These are phyloP conservation scores for Mobula hypostoma DNA, from an alignment of 2,113 vertebrate genomes.

Conservation along the genomic window DNA sequence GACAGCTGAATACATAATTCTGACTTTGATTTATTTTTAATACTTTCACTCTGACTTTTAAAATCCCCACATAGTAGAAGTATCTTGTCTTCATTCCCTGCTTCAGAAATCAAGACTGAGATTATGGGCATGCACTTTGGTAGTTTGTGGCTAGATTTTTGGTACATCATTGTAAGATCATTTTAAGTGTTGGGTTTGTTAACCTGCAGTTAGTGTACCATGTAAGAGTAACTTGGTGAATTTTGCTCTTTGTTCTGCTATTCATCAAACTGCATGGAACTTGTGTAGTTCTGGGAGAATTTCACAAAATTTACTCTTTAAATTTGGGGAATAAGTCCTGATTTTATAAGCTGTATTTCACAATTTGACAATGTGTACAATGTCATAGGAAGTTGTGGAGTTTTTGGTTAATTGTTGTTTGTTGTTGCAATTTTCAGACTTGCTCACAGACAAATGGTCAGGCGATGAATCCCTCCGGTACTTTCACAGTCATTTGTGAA, in stretches of 20 bases:
- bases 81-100: not conserved
- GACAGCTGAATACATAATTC: not conserved
- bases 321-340: not conserved
- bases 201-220: not conserved
- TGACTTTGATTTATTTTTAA: not conserved
- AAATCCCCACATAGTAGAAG: not conserved
- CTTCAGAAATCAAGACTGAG: not conserved
- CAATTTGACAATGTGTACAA: not conserved
- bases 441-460: constrained; percentile 21
- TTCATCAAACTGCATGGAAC: not conserved
- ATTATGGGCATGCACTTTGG: not conserved
- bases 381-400: not conserved
- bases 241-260: not conserved
- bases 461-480: not conserved
- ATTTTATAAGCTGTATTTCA: not conserved
- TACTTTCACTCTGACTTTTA: not conserved
- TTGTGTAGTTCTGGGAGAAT: not conserved
- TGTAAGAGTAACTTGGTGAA: not conserved
- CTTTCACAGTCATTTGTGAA: constrained; percentile 11
- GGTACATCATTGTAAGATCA: not conserved
- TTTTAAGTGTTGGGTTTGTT: not conserved
- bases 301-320: not conserved
- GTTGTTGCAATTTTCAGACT: constrained; percentile 13
- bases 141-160: not conserved
- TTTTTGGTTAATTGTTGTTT: not conserved